Conservation (phyloP, 2,797 vertebrate genomes). For the Fistularia tabacaria region DNA sequence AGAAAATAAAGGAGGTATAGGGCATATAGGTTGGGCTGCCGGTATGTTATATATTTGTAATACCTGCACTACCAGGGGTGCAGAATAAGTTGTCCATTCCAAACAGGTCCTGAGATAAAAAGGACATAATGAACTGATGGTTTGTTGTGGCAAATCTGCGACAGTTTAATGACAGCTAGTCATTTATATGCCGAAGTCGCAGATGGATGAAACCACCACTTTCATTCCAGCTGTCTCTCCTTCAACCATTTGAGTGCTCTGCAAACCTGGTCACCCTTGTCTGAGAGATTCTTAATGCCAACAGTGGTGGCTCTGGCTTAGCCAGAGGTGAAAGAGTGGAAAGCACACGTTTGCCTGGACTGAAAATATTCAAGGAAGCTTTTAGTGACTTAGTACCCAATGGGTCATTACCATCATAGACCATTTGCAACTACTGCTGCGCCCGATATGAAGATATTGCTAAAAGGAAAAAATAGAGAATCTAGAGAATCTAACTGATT, state of each 20-base stretch:
- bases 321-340: slow-evolving; percentile 46
- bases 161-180: slow-evolving; percentile 30
- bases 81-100: slow-evolving; percentile 20
- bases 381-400: slow-evolving; percentile 49
- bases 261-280: too few relatives aligned
- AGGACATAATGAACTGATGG: slow-evolving; percentile 35
- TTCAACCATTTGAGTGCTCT: too few relatives aligned
- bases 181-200: slow-evolving; percentile 20
- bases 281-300: too few relatives aligned
- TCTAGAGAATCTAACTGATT: too few relatives aligned
- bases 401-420: slow-evolving; percentile 59
- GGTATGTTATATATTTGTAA: background rate
- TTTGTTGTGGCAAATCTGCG: slow-evolving; percentile 16
- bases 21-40: slow-evolving; percentile 9
- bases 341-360: slow-evolving; percentile 50
- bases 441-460: slow-evolving; percentile 41
- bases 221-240: too few relatives aligned
- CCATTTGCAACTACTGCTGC: slow-evolving; percentile 61
- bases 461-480: slow-evolving; percentile 38
- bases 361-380: slow-evolving; percentile 61
- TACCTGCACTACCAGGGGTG: background rate
- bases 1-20: slow-evolving; percentile 7
- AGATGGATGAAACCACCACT: too few relatives aligned
- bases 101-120: slow-evolving; percentile 34
- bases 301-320: slow-evolving; percentile 41